Conservation (phyloP, 2,113 vertebrate genomes). For the Montifringilla adamsi region DNA sequence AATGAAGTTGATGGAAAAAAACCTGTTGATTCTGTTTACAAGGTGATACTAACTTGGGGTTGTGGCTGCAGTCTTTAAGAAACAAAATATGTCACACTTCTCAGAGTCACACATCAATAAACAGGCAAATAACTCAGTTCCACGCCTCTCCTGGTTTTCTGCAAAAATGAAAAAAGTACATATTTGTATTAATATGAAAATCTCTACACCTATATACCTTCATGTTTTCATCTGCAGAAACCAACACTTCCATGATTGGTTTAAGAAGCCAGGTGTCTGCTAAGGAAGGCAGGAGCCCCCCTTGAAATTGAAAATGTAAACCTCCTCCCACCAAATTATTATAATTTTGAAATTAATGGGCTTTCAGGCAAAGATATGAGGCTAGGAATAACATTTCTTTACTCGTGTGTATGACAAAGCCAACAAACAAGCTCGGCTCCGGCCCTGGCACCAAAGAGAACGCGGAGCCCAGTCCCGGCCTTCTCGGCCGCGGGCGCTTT, state of each 20-base stretch:
- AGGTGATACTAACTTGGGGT: neutral
- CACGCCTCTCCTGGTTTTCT: neutral
- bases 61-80: neutral
- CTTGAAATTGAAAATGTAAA: neutral
- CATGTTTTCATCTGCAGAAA: neutral
- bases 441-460: too few relatives aligned
- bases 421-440: too few relatives aligned
- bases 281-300: too few relatives aligned
- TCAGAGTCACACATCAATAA: neutral
- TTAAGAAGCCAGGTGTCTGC: neutral
- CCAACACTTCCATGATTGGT: neutral
- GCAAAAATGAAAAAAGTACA: neutral
- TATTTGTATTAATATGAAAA: neutral
- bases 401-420: too few relatives aligned
- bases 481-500: too few relatives aligned
- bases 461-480: too few relatives aligned
- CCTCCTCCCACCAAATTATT: neutral
- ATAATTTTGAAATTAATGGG: neutral
- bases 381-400: neutral
- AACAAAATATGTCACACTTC: neutral
- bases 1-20: neutral
- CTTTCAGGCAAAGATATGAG: neutral
- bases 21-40: neutral
- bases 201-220: neutral
- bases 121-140: neutral